Percentiles rank a stretch among this genome's conserved stretches.
Conservation (phyloP, 2,797 vertebrate species). For the Acipenser ruthenus region DNA sequence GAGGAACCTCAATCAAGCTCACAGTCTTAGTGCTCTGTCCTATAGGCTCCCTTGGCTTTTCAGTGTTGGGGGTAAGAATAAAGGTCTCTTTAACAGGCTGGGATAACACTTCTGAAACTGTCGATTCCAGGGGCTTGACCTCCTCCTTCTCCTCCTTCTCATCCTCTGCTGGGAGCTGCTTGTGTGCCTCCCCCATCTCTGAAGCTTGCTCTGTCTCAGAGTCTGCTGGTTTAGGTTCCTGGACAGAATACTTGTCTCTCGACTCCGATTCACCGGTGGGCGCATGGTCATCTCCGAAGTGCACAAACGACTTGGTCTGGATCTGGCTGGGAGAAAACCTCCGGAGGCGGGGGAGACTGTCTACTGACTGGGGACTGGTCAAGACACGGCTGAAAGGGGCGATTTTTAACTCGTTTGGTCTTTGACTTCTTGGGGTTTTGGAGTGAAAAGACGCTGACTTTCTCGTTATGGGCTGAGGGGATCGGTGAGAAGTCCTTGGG, state of each 20-base stretch:
- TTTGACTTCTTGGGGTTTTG: constrained; percentile 74
- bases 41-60: constrained; percentile 50
- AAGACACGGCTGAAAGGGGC: constrained; percentile 86
- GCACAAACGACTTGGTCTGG: constrained; percentile 76
- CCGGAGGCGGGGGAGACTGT: constrained; percentile 86
- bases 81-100: constrained; percentile 76
- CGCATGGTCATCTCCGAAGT: constrained; percentile 71
- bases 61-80: constrained; percentile 69
- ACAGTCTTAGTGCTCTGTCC: constrained; percentile 53
- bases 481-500: constrained; percentile 70
- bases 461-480: constrained; percentile 78
- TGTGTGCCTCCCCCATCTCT: constrained; percentile 20
- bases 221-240: constrained; percentile 31
- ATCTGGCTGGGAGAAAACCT: constrained; percentile 90
- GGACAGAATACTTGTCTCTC: constrained; percentile 35
- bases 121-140: constrained; percentile 66
- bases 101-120: constrained; percentile 76
- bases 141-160: constrained; percentile 35
- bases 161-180: constrained; percentile 26
- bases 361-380: constrained; percentile 86
- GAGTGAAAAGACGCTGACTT: constrained; percentile 80
- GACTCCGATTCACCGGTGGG: constrained; percentile 36
- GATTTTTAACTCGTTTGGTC: constrained; percentile 88
- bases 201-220: constrained; percentile 32
- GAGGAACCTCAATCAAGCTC: constrained; percentile 83